Percentiles rank a stretch among this genome's conserved stretches.
Evolutionary conservation across 2,113 vertebrate species (phyloP).

Genomic region (Geothlypis trichas): DNA sequence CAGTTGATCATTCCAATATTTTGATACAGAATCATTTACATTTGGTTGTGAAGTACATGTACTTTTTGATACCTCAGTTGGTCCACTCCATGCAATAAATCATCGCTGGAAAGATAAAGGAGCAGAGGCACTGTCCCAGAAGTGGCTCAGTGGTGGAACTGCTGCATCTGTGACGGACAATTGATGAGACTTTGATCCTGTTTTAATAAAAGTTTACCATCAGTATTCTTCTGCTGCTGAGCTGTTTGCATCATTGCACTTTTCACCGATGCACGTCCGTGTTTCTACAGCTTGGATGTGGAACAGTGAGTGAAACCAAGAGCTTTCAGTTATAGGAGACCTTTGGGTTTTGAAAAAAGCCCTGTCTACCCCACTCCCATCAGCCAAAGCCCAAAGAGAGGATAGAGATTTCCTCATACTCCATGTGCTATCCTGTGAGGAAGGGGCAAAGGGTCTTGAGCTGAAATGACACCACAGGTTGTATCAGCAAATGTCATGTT

Average conservation of each 20-base stretch:
- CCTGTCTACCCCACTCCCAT: neutral
- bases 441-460: neutral
- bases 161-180: neutral
- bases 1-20: neutral
- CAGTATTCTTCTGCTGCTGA: neutral
- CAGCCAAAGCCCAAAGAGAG: neutral
- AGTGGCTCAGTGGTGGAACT: neutral
- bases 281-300: neutral
- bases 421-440: neutral
- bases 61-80: neutral
- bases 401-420: neutral
- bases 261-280: fast-evolving
- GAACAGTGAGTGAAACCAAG: neutral
- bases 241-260: neutral
- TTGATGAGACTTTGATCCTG: neutral
- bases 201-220: neutral
- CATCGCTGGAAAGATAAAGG: neutral
- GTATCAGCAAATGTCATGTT: neutral
- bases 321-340: neutral
- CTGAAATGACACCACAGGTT: neutral
- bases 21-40: neutral
- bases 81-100: neutral
- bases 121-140: neutral
- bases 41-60: neutral
- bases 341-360: neutral